These are phyloP conservation scores for Gonocerus acuteangulatus DNA, from an alignment of 2,888 invertebrate species.

Conservation along the genomic window DNA sequence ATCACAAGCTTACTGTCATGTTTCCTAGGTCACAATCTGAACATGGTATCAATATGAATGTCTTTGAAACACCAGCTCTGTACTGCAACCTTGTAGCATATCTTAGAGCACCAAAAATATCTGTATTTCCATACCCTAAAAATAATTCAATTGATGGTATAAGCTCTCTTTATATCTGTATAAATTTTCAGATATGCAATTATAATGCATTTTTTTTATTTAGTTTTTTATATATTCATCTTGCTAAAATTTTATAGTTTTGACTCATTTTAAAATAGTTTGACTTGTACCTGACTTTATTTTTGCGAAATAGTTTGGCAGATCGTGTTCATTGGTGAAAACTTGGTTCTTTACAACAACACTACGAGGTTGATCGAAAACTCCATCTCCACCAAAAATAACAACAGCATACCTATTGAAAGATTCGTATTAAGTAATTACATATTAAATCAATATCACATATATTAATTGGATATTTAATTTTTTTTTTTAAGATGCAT, in stretches of 20 bases:
- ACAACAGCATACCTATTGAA: conserved; percentile 65
- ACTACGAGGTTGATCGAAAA: conserved; percentile 63
- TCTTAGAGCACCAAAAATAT: conserved; percentile 68
- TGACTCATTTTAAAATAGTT: too few relatives aligned
- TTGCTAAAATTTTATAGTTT: too few relatives aligned
- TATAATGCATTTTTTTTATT: too few relatives aligned
- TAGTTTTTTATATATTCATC: too few relatives aligned
- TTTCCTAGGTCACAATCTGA: conserved; percentile 59
- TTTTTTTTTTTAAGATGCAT: too few relatives aligned
- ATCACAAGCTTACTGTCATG: conserved; percentile 59
- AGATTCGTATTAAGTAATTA: background rate
- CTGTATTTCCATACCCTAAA: conserved; percentile 52
- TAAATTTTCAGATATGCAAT: too few relatives aligned
- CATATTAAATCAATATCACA: too few relatives aligned
- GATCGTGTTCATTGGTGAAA: conserved; percentile 57
- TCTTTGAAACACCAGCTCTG: conserved; percentile 75
- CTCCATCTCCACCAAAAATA: conserved; percentile 70
- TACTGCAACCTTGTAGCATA: conserved; percentile 66
- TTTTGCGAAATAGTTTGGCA: conserved; percentile 56
- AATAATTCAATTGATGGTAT: too few relatives aligned
- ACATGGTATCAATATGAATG: conserved; percentile 73
- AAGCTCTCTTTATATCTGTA: background rate
- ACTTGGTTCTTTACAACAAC: conserved; percentile 62
- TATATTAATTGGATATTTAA: too few relatives aligned
- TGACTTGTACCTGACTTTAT: conserved; percentile 55